These are phyloP conservation scores for Romanogobio albipinnatus DNA, from an alignment of 2,113 vertebrate species.

Conservation along the genomic window DNA sequence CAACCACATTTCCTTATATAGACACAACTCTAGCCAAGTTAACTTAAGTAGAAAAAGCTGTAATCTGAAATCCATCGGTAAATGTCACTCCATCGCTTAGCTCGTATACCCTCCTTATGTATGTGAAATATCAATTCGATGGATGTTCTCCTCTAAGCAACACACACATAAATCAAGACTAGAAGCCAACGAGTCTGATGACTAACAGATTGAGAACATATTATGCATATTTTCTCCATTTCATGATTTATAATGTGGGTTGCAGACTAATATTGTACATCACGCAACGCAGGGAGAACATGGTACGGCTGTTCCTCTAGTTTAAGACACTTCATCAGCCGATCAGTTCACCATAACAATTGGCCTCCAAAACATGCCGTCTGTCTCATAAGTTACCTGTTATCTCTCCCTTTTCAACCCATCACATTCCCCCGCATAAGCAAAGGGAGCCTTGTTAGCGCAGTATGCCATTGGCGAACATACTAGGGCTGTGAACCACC, in stretches of 20 bases:
- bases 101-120: not conserved
- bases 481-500: conserved; percentile 28
- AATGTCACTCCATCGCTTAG: conserved; percentile 18
- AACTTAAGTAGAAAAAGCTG: not conserved
- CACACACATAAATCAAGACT: conserved; percentile 17
- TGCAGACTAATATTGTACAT: not conserved
- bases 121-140: not conserved
- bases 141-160: not conserved
- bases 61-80: conserved; percentile 18
- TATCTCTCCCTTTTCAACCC: not conserved
- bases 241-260: not conserved
- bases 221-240: not conserved
- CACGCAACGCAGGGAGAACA: not conserved
- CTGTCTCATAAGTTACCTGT: not conserved
- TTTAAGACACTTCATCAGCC: not conserved
- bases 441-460: not conserved
- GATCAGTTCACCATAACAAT: not conserved
- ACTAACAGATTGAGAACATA: conserved; percentile 1
- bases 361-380: conserved; percentile 12
- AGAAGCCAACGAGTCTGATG: not conserved
- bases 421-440: not conserved
- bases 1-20: conserved; percentile 5
- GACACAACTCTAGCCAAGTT: not conserved
- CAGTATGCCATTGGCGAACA: not conserved
- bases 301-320: not conserved